Base-by-base conservation (phyloP, 2,797 vertebrate genomes). In the Fringilla coelebs region DNA sequence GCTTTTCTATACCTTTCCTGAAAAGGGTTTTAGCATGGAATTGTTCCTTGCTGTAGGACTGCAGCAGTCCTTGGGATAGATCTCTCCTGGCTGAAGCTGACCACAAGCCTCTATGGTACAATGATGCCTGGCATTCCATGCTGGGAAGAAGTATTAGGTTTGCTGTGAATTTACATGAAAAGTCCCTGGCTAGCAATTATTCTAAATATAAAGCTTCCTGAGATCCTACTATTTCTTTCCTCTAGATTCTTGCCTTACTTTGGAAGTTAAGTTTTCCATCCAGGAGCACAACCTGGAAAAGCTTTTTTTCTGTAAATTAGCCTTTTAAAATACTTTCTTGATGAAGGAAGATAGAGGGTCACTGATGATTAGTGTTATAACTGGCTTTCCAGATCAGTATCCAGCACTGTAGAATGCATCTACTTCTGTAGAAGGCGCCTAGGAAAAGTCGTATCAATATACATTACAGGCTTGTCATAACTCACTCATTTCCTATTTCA, bases 401-500 rank as follows among this genome's bases (percentile, higher is more conserved):
- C 86, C 61, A 60, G 75, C 77, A 89, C 55, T 34, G 14, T 19
- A 61, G 78, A 92, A 93, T 45, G 49, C 52, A 60, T 88, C 87
- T 93, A 87, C 88, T 72, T 84, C 79, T 74, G 57, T 48, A 34
- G 75, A 72, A 73, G 68, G 54, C 82, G 61, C 80, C 61, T 36
- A 62, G 72, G 86, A 82, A 63, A 55, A 95, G 80, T 61, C 54
- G 14, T 73, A 92, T 91, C 94, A 97, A 91, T 89, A 95, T 90
- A 90, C 71, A 71, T 94, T 60, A 62, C 90, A 93, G 91, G 79
- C 94, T 96, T 96, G 94, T 97, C 96, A 90, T 93, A 94, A 94
- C 91, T 96, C 91, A 89, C 96, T 95, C 88, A 80, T 96, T 95
- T 94, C 90, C 85, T 90, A 84, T 96, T 95, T 96, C 90, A 96